These are phyloP conservation scores for Bos taurus DNA, from an alignment of 2,113 vertebrate genomes.

Conservation along the genomic window DNA sequence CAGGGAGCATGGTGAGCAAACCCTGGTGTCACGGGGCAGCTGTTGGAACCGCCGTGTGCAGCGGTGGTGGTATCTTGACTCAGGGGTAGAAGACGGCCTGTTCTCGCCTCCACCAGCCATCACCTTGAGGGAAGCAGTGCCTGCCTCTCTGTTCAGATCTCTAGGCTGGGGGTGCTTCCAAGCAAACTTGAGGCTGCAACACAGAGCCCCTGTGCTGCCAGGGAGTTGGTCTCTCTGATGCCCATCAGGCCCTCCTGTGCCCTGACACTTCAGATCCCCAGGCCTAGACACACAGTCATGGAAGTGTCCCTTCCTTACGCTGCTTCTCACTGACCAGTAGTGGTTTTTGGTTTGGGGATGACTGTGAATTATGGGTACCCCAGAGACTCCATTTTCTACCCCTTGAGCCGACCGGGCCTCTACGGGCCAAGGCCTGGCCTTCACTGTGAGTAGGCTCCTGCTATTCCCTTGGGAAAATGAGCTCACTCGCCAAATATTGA, in stretches of 20 bases:
- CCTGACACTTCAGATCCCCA: neutral
- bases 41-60: neutral
- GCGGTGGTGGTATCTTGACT: neutral
- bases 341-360: no score
- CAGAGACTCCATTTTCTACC: no score
- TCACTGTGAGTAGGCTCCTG: neutral
- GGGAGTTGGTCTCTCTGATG: neutral
- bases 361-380: neutral
- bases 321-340: neutral
- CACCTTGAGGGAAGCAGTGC: neutral
- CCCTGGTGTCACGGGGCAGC: accelerated
- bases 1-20: neutral
- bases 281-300: no score
- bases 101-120: neutral
- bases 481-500: neutral
- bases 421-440: neutral
- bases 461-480: neutral
- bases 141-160: neutral
- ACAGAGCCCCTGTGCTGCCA: neutral
- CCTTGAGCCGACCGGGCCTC: neutral
- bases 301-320: neutral
- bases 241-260: neutral
- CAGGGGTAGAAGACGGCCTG: no score
- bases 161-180: neutral
- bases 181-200: neutral